These are phyloP conservation scores for Dysmachus trigonus DNA, from an alignment of 2,888 invertebrate species.

Conservation along the genomic window DNA sequence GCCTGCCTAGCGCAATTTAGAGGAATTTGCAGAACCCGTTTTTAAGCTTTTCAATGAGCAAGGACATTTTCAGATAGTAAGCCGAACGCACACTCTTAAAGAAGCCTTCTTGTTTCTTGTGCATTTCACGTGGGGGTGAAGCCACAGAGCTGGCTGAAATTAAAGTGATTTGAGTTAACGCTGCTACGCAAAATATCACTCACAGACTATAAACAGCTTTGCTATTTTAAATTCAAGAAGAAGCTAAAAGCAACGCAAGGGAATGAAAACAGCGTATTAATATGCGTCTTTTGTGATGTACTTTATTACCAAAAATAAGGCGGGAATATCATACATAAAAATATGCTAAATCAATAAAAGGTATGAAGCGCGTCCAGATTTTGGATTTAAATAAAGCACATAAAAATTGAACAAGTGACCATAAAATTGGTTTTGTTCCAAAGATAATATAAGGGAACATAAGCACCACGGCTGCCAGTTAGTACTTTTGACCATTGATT, in stretches of 20 bases:
- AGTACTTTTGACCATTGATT: too few species aligned
- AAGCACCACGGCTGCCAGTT: too few species aligned
- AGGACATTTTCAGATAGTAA: conserved; percentile 37
- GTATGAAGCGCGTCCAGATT: too few species aligned
- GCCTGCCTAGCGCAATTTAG: conserved; percentile 38
- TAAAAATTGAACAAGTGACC: too few species aligned
- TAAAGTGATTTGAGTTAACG: conserved; percentile 40
- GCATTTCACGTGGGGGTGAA: not conserved
- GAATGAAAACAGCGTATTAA: too few species aligned
- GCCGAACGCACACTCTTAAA: not conserved
- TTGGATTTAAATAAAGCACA: too few species aligned
- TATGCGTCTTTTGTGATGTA: too few species aligned
- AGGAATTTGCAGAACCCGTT: conserved; percentile 38
- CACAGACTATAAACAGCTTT: not conserved
- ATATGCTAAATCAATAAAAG: too few species aligned
- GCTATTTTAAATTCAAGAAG: not conserved
- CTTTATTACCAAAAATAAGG: too few species aligned
- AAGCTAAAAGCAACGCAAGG: not conserved
- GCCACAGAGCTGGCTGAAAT: conserved; percentile 44
- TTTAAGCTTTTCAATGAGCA: conserved; percentile 48
- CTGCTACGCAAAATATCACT: not conserved
- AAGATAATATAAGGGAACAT: too few species aligned
- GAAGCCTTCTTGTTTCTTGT: not conserved
- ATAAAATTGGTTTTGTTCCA: too few species aligned
- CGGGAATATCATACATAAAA: too few species aligned